A percentile compares a stretch with the other conserved stretches of the same genome.
Evolutionary conservation across 2,797 vertebrate species (phyloP).

Genomic region (Capromys pilorides): DNA sequence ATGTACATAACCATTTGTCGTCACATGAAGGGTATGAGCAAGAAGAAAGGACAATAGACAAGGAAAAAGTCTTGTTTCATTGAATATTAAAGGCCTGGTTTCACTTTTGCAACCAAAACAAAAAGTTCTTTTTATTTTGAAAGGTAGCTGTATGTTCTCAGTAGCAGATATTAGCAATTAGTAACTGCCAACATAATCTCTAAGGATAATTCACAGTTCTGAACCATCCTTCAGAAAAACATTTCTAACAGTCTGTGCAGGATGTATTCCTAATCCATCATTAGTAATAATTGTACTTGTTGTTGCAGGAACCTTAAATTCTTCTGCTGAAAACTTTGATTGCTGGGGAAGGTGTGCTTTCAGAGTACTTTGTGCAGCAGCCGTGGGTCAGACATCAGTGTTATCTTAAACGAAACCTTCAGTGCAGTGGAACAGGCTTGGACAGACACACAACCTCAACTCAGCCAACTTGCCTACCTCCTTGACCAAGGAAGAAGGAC

Average conservation of each 20-base stretch:
- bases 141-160: neutral
- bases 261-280: neutral
- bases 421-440: neutral
- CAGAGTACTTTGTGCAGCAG: neutral
- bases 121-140: neutral
- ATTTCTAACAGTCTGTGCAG: neutral
- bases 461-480: neutral
- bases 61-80: neutral
- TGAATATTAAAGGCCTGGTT: neutral
- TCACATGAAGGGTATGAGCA: neutral
- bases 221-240: neutral
- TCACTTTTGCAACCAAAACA: neutral
- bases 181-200: neutral
- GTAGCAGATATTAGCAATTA: neutral
- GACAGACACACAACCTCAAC: neutral
- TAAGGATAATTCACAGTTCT: neutral
- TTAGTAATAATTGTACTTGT: neutral
- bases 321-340: neutral
- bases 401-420: neutral
- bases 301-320: neutral
- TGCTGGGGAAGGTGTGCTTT: neutral
- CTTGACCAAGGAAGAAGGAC: neutral
- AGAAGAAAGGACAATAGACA: conserved; percentile 44
- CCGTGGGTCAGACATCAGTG: neutral
- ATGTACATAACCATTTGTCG: neutral